A percentile compares a stretch with the other conserved stretches of the same genome.
phyloP scores from a whole-genome alignment of 2,797 vertebrate genomes.

The Spinus olivaceus region DNA sequence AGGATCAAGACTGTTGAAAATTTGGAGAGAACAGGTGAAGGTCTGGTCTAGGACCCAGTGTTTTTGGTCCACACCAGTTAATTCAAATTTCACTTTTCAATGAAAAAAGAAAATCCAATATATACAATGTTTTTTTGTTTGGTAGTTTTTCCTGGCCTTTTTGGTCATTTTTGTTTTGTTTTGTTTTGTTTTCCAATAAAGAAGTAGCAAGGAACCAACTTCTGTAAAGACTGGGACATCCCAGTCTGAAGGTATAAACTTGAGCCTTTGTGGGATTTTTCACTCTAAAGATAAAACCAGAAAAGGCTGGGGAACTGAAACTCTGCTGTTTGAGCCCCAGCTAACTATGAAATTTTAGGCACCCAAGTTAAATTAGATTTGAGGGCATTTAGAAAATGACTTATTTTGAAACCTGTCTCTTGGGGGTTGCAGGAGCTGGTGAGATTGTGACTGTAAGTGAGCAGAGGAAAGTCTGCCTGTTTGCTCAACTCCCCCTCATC shows the following conservation, averaged over 20 bases:
- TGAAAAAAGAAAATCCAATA: background rate
- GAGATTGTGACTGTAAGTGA: background rate
- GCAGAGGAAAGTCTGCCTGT: background rate
- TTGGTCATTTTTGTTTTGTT: rapidly evolving
- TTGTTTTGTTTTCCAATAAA: background rate
- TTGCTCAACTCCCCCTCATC: background rate
- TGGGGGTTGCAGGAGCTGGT: background rate
- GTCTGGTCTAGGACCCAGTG: background rate
- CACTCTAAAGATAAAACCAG: background rate
- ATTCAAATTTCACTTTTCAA: background rate
- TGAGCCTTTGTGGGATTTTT: background rate
- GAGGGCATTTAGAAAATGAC: background rate
- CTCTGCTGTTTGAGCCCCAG: background rate
- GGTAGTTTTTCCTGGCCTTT: background rate
- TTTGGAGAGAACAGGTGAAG: background rate
- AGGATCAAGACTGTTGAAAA: background rate
- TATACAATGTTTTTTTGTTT: rapidly evolving
- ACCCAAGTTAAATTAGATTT: background rate
- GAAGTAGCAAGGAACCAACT: background rate
- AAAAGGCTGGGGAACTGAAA: background rate
- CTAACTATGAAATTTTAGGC: background rate
- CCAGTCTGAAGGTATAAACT: rapidly evolving
- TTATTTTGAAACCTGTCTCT: background rate
- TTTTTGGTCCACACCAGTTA: rapidly evolving
- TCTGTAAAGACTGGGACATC: background rate